Conservation (phyloP, 1,140 invertebrate species). For the Hydropsyche tenuis region DNA sequence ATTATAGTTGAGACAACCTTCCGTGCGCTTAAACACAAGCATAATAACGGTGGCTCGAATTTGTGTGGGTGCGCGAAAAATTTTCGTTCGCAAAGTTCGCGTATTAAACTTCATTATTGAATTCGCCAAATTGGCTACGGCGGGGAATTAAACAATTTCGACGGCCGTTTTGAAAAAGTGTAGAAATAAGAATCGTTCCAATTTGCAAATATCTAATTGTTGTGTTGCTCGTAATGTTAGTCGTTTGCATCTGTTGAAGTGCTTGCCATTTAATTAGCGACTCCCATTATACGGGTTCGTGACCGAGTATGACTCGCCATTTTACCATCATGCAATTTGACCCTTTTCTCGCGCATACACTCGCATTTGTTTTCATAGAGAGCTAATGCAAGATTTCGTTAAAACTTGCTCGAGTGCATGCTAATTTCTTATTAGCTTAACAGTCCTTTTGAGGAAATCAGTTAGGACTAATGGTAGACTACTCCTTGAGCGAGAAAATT, state of each 20-base stretch:
- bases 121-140: background rate
- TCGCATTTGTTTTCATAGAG: background rate
- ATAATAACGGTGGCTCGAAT: background rate
- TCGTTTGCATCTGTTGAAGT: constrained; percentile 34
- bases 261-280: constrained; percentile 31
- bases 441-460: no score
- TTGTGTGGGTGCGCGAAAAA: constrained; percentile 4
- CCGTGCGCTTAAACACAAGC: constrained; percentile 25
- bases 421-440: background rate
- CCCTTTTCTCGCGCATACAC: constrained; percentile 11
- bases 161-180: background rate
- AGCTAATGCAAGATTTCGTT: constrained; percentile 9
- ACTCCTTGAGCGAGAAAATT: no score
- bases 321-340: constrained; percentile 30
- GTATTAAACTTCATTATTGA: constrained; percentile 1
- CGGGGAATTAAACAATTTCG: background rate
- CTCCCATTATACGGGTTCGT: constrained; percentile 32
- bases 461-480: no score
- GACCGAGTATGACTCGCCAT: constrained; percentile 29
- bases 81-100: background rate
- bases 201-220: constrained; percentile 12
- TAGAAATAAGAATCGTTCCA: background rate
- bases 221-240: constrained; percentile 6
- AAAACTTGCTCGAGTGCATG: background rate
- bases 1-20: constrained; percentile 27